Evolutionary conservation across 2,888 invertebrate genomes (phyloP).

Genomic region (Hylaea fasciaria): DNA sequence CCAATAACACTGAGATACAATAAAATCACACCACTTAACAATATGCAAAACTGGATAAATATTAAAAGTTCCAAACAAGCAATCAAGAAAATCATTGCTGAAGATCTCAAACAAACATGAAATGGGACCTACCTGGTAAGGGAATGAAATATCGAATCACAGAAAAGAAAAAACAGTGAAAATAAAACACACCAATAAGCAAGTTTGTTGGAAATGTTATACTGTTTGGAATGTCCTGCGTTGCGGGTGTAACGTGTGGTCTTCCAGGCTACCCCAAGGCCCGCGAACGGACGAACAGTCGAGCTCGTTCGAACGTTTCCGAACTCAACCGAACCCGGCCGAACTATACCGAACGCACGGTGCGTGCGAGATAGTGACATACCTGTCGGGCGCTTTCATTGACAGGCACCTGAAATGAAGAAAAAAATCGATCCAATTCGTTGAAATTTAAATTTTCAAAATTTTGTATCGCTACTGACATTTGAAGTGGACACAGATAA

Average conservation of each 20-base stretch:
- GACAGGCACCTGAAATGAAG: conserved; percentile 90
- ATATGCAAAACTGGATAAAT: conserved; percentile 65
- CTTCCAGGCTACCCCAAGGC: conserved; percentile 83
- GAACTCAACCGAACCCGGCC: conserved; percentile 79
- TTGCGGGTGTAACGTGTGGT: conserved; percentile 81
- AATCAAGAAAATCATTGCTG: conserved; percentile 63
- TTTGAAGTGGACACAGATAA: conserved; percentile 76
- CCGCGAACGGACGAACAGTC: conserved; percentile 72
- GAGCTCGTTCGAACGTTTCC: conserved; percentile 75
- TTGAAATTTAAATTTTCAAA: conserved; percentile 83
- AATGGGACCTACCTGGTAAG: conserved; percentile 70
- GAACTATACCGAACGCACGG: conserved; percentile 79
- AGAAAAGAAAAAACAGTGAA: conserved; percentile 59
- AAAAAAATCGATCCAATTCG: conserved; percentile 87
- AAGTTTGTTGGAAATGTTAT: conserved; percentile 78
- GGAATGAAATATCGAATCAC: conserved; percentile 58
- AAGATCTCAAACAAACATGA: conserved; percentile 65
- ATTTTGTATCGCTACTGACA: conserved; percentile 58
- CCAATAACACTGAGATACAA: conserved; percentile 67
- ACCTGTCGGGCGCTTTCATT: conserved; percentile 91
- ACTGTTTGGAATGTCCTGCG: conserved; percentile 77
- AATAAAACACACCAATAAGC: conserved; percentile 82
- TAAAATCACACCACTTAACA: conserved; percentile 78
- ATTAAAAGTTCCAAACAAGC: conserved; percentile 71
- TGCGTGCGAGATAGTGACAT: conserved; percentile 82